phyloP scores from a whole-genome alignment of 2,888 invertebrate species.

The Himalopsyche tibetana region DNA sequence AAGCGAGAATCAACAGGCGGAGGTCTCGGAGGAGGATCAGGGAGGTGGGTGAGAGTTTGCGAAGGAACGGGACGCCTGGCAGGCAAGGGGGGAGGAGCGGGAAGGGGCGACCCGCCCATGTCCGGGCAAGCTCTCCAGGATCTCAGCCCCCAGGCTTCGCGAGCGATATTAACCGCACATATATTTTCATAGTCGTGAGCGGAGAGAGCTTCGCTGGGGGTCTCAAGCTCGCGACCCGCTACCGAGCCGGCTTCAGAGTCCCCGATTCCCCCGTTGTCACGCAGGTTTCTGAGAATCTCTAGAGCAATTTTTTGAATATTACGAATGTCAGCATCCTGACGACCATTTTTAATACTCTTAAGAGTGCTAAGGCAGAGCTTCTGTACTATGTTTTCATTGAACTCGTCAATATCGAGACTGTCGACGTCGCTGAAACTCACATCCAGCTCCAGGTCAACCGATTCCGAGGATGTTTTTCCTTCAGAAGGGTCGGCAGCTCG shows the following conservation, averaged over 20 bases:
- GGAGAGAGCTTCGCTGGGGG: constrained; percentile 78
- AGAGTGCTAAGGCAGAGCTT: constrained; percentile 76
- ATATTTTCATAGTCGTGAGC: constrained; percentile 83
- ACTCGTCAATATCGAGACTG: constrained; percentile 77
- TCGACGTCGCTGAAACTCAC: constrained; percentile 77
- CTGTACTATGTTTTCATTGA: constrained; percentile 77
- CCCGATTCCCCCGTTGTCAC: constrained; percentile 72
- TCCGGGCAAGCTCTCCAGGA: constrained; percentile 82
- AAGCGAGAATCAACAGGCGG: constrained; percentile 72
- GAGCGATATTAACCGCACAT: constrained; percentile 80
- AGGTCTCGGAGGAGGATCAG: constrained; percentile 66
- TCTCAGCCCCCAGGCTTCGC: constrained; percentile 81
- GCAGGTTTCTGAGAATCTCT: constrained; percentile 77
- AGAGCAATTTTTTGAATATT: constrained; percentile 77
- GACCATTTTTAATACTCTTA: constrained; percentile 77
- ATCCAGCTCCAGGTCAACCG: constrained; percentile 77
- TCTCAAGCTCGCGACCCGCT: constrained; percentile 75
- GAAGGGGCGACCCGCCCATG: constrained; percentile 69
- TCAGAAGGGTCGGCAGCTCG: constrained; percentile 70
- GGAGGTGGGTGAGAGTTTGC: constrained; percentile 67
- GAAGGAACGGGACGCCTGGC: constrained; percentile 56
- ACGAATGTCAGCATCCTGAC: constrained; percentile 77
- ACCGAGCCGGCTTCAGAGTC: constrained; percentile 70
- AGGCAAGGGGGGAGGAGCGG: constrained; percentile 62
- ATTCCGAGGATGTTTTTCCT: constrained; percentile 76